phyloP scores from a whole-genome alignment of 2,113 vertebrate species.

The Holacanthus passer region DNA sequence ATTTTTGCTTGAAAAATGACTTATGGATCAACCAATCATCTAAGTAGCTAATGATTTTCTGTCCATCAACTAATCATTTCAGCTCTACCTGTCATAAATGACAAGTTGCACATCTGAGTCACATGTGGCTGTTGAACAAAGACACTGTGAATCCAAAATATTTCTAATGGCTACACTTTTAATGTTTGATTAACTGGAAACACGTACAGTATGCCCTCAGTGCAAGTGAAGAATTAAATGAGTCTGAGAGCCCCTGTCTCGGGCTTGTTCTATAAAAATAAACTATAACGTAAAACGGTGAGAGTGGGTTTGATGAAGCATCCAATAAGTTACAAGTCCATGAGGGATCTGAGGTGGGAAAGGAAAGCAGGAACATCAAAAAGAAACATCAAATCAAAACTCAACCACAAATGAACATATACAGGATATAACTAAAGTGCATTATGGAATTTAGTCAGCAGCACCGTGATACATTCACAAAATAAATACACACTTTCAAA shows the following conservation, averaged over 20 bases:
- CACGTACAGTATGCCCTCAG: slow-evolving; percentile 79
- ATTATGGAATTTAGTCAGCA: slow-evolving; percentile 94
- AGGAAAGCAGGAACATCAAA: slow-evolving; percentile 61
- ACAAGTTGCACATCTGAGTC: background rate
- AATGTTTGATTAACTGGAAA: slow-evolving; percentile 78
- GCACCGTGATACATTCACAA: slow-evolving; percentile 96
- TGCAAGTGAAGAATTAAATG: slow-evolving; percentile 77
- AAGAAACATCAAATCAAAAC: slow-evolving; percentile 58
- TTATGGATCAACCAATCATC: background rate
- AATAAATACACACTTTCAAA: slow-evolving; percentile 93
- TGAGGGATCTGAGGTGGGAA: slow-evolving; percentile 43
- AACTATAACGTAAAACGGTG: slow-evolving; percentile 58
- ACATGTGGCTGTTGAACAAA: slow-evolving; percentile 39
- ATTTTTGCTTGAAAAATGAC: background rate
- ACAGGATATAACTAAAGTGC: slow-evolving; percentile 90
- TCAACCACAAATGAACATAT: slow-evolving; percentile 78
- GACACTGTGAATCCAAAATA: slow-evolving; percentile 37
- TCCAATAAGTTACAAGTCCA: slow-evolving; percentile 74
- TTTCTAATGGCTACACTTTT: slow-evolving; percentile 71
- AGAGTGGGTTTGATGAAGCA: slow-evolving; percentile 60
- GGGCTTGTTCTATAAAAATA: slow-evolving; percentile 68
- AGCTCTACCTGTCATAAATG: background rate
- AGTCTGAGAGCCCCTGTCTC: slow-evolving; percentile 56
- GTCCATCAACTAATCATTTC: background rate
- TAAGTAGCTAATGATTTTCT: background rate